Percentiles rank a stretch among this genome's conserved stretches.
These are phyloP conservation scores for Byasa hedistus DNA, from an alignment of 2,888 invertebrate species.

Conservation along the genomic window DNA sequence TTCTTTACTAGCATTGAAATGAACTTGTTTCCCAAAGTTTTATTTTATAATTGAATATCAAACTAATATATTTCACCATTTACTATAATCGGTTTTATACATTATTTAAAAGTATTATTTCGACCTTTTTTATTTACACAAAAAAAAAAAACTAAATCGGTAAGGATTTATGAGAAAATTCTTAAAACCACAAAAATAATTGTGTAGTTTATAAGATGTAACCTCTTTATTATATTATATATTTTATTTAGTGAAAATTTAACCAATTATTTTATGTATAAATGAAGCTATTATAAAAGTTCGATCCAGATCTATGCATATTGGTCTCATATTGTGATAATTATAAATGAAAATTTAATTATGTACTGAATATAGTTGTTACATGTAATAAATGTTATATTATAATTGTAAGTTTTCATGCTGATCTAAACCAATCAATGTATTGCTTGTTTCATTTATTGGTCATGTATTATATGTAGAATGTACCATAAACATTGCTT, in stretches of 20 bases:
- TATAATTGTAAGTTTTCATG: conserved; percentile 2
- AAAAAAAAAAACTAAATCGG: too few relatives aligned
- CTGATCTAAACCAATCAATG: neutral
- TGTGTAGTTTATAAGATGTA: neutral
- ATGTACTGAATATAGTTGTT: neutral
- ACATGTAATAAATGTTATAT: conserved; percentile 3
- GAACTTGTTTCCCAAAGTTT: too few relatives aligned
- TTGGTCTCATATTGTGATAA: conserved; percentile 73
- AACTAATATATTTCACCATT: neutral
- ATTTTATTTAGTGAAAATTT: neutral
- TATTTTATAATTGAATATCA: too few relatives aligned
- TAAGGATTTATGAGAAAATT: neutral
- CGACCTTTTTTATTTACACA: neutral
- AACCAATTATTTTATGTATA: neutral
- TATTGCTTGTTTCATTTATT: conserved; percentile 5
- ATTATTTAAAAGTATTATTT: neutral
- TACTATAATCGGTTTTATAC: neutral
- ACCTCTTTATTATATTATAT: too few relatives aligned
- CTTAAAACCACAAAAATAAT: neutral
- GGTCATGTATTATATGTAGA: neutral
- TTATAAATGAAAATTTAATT: conserved; percentile 32
- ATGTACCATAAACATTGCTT: conserved; percentile 24
- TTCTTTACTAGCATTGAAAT: too few relatives aligned
- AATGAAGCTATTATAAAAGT: neutral
- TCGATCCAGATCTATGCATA: neutral